Conservation (phyloP, 2,113 vertebrate species). For the Centropristis striata region DNA sequence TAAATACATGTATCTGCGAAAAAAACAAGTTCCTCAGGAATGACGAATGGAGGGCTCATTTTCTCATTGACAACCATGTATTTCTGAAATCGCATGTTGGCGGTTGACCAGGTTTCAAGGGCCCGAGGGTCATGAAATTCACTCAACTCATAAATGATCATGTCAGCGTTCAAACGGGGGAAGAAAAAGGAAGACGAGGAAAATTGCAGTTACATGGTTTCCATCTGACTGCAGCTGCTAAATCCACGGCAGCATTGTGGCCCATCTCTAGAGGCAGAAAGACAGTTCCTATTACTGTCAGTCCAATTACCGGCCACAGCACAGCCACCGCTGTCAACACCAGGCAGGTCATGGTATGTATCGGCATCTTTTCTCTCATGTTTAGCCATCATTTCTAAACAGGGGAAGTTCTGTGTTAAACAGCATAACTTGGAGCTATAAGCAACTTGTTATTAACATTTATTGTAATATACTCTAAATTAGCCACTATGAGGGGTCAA, state of each 20-base stretch:
- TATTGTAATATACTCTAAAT: slow-evolving; percentile 23
- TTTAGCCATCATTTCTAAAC: slow-evolving; percentile 45
- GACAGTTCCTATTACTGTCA: slow-evolving; percentile 82
- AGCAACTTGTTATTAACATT: slow-evolving; percentile 34
- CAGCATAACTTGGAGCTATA: slow-evolving; percentile 25
- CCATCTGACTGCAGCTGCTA: slow-evolving; percentile 65
- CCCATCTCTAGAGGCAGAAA: slow-evolving; percentile 73
- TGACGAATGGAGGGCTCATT: slow-evolving; percentile 65
- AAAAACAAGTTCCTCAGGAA: slow-evolving; percentile 55
- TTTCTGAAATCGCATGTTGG: slow-evolving; percentile 65
- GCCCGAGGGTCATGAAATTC: slow-evolving; percentile 65
- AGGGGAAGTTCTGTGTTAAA: slow-evolving; percentile 6
- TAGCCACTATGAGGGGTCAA: slow-evolving; percentile 16
- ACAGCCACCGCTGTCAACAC: slow-evolving; percentile 76
- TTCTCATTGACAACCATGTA: slow-evolving; percentile 72
- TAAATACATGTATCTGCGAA: slow-evolving; percentile 63
- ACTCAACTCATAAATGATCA: slow-evolving; percentile 70
- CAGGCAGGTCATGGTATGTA: slow-evolving; percentile 57
- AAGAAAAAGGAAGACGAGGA: slow-evolving; percentile 45
- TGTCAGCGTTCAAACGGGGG: slow-evolving; percentile 65
- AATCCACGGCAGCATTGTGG: slow-evolving; percentile 64
- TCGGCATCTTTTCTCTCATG: slow-evolving; percentile 62
- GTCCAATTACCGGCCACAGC: slow-evolving; percentile 76
- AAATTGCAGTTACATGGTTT: slow-evolving; percentile 76
- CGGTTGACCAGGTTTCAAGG: slow-evolving; percentile 61